Conservation (phyloP, 1,140 invertebrate genomes). For the Hydropsyche tenuis region DNA sequence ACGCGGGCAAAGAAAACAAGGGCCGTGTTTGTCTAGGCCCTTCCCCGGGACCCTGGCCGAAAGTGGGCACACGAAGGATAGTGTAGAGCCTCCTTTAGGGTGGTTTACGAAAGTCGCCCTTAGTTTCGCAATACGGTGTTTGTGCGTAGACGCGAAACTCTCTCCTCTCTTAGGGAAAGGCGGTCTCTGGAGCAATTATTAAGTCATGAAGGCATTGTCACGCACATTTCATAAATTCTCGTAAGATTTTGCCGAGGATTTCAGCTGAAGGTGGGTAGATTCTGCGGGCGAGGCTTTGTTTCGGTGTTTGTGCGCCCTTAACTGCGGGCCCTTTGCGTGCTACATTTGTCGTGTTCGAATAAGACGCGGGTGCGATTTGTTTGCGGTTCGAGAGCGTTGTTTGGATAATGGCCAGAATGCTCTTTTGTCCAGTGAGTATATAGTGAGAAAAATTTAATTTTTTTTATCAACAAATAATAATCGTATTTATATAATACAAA, state of each 20-base stretch:
- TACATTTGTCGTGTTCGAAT: conserved; percentile 1
- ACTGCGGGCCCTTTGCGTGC: background rate
- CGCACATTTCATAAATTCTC: conserved; percentile 47
- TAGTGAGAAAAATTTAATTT: too few species aligned
- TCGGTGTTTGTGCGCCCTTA: background rate
- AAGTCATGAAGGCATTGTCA: conserved; percentile 49
- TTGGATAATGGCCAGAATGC: too few species aligned
- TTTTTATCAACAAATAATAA: too few species aligned
- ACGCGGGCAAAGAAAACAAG: background rate
- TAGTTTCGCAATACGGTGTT: too few species aligned
- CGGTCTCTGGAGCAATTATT: conserved; percentile 45
- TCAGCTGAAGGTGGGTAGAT: background rate
- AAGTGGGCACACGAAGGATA: too few species aligned
- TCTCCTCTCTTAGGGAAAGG: too few species aligned
- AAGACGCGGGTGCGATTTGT: too few species aligned
- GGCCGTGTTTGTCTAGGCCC: conserved; percentile 7
- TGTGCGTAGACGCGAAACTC: too few species aligned
- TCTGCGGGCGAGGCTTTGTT: background rate
- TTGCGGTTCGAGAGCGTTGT: too few species aligned
- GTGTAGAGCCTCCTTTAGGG: background rate
- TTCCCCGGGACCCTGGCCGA: too few species aligned
- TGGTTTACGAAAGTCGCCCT: background rate
- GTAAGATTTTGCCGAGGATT: conserved; percentile 21
- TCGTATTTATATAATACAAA: too few species aligned
- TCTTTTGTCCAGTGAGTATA: too few species aligned